phyloP scores from a whole-genome alignment of 2,888 invertebrate species.

The Heliconius charithonia region DNA sequence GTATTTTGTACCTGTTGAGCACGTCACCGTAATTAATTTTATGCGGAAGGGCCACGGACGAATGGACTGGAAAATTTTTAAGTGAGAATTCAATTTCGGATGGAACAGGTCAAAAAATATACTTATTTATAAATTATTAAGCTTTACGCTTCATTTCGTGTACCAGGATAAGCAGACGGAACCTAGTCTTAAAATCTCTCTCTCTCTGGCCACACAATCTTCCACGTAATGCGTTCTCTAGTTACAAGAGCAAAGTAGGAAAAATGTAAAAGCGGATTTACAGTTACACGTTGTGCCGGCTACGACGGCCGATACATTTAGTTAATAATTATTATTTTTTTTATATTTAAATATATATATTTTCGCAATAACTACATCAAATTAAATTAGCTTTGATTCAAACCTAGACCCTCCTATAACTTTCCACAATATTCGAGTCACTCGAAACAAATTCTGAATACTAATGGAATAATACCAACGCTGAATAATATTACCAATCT shows the following conservation, averaged over 20 bases:
- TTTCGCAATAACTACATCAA: no score
- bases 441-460: constrained; percentile 15
- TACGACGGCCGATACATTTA: no score
- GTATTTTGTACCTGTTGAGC: constrained; percentile 38
- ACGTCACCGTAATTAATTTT: constrained; percentile 38
- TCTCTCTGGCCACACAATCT: not conserved
- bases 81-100: constrained; percentile 26
- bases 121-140: no score
- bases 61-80: constrained; percentile 26
- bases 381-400: not conserved
- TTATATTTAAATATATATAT: no score
- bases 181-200: not conserved
- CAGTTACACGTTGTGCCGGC: no score
- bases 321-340: no score
- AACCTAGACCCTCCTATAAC: not conserved
- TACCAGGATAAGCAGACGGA: no score
- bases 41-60: constrained; percentile 16
- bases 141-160: no score
- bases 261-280: no score
- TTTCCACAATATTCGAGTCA: not conserved
- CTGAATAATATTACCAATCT: constrained; percentile 17
- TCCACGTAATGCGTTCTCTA: not conserved
- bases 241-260: no score
- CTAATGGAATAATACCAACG: constrained; percentile 11
- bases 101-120: not conserved